These are phyloP conservation scores for Euglossa dilemma DNA, from an alignment of 1,140 invertebrate genomes.

Conservation along the genomic window DNA sequence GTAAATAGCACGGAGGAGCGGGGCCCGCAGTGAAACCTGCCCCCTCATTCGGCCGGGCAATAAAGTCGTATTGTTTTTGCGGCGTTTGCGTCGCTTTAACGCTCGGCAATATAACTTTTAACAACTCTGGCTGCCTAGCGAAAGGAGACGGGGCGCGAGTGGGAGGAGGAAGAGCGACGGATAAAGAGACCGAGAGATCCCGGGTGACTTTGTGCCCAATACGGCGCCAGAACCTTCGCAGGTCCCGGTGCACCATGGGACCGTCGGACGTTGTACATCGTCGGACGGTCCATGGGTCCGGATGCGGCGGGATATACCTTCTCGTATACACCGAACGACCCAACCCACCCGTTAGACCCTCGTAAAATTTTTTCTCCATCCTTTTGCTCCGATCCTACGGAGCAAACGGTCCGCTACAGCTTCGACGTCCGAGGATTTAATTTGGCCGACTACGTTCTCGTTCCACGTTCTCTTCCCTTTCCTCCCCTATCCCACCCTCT, in stretches of 20 bases:
- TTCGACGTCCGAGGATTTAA: constrained; percentile 73
- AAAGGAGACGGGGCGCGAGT: neutral
- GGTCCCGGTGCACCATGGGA: constrained; percentile 58
- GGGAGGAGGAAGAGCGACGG: constrained; percentile 18
- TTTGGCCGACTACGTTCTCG: constrained; percentile 66
- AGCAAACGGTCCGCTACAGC: constrained; percentile 66
- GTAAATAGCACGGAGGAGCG: constrained; percentile 43
- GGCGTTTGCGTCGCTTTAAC: constrained; percentile 75
- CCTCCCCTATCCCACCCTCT: neutral
- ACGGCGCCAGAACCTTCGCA: constrained; percentile 72
- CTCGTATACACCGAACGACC: constrained; percentile 63
- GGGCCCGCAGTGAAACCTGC: neutral
- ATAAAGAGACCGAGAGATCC: constrained; percentile 32
- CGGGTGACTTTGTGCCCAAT: constrained; percentile 68
- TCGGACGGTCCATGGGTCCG: constrained; percentile 65
- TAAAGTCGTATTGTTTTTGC: constrained; percentile 80
- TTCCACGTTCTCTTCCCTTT: constrained; percentile 39
- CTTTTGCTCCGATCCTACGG: constrained; percentile 64
- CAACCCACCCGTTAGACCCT: constrained; percentile 73
- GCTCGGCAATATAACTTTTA: constrained; percentile 78
- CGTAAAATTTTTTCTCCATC: constrained; percentile 74
- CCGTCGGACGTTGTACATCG: constrained; percentile 68
- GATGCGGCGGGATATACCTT: constrained; percentile 68
- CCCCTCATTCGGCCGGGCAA: constrained; percentile 56
- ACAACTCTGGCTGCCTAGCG: constrained; percentile 65